Percentiles rank a stretch among this genome's conserved stretches.
These are phyloP conservation scores for Silurus aristotelis DNA, from an alignment of 2,797 vertebrate genomes.

Conservation along the genomic window DNA sequence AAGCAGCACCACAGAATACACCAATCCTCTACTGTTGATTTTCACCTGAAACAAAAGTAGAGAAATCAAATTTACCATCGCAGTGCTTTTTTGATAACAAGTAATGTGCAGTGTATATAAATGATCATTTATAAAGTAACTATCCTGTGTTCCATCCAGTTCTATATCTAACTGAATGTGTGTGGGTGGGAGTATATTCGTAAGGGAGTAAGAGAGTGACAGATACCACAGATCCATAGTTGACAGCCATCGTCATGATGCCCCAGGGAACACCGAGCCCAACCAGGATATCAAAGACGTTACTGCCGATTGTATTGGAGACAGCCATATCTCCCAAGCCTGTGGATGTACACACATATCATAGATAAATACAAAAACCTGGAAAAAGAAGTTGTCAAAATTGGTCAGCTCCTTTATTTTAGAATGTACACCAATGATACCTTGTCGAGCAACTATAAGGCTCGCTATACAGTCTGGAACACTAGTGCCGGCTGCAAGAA, in stretches of 20 bases:
- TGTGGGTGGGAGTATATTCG: neutral
- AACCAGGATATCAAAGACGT: slow-evolving; percentile 86
- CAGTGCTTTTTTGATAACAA: neutral
- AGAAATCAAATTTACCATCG: neutral
- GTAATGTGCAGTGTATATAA: no score
- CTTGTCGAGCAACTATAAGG: slow-evolving; percentile 86
- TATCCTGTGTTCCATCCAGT: neutral
- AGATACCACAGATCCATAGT: slow-evolving; percentile 77
- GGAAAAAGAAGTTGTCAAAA: neutral
- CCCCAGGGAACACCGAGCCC: slow-evolving; percentile 84
- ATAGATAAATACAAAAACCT: slow-evolving; percentile 28
- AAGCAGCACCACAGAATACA: slow-evolving; percentile 83
- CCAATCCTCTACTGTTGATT: slow-evolving; percentile 84
- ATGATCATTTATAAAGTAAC: neutral
- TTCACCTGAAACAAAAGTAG: slow-evolving; percentile 70
- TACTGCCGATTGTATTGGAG: slow-evolving; percentile 85
- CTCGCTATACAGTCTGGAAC: slow-evolving; percentile 90
- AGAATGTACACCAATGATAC: slow-evolving; percentile 60
- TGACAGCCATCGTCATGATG: slow-evolving; percentile 81
- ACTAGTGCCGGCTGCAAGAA: slow-evolving; percentile 85
- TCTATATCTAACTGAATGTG: neutral
- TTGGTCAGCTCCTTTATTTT: neutral
- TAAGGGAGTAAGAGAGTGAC: slow-evolving; percentile 31
- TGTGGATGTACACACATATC: slow-evolving; percentile 56
- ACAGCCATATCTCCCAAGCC: slow-evolving; percentile 87